These are phyloP conservation scores for Ephydatia muelleri DNA, from an alignment of 37 sponge, comb jelly and placozoan genomes.

Conservation along the genomic window DNA sequence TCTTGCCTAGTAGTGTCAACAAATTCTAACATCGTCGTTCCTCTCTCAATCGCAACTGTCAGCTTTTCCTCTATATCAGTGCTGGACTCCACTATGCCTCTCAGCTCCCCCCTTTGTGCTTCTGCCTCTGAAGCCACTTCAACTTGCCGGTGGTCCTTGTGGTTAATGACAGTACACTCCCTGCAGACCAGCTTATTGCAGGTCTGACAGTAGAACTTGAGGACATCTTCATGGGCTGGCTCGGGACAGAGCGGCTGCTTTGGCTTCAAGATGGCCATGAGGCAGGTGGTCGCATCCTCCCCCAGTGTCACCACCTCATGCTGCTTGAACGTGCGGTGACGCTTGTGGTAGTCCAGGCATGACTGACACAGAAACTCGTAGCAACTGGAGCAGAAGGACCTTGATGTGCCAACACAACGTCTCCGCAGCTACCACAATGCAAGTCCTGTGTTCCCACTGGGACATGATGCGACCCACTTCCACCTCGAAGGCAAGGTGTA, in stretches of 20 bases:
- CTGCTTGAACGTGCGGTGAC: not conserved
- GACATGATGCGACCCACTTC: not conserved
- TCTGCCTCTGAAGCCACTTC: not conserved
- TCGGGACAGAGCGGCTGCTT: not conserved
- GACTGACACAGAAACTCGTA: not conserved
- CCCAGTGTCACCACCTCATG: not conserved
- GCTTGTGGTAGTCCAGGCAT: not conserved
- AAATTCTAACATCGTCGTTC: not conserved
- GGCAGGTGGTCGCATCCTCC: not conserved
- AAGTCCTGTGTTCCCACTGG: not conserved
- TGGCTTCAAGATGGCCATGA: not conserved
- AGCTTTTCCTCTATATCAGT: not conserved
- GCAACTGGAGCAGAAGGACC: not conserved
- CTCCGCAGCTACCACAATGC: not conserved
- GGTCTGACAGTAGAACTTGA: slow-evolving; percentile 37
- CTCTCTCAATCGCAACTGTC: not conserved
- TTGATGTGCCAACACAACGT: not conserved
- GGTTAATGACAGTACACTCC: slow-evolving; percentile 12
- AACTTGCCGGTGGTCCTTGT: slow-evolving; percentile 5
- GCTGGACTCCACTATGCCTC: not conserved
- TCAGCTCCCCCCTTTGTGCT: not conserved
- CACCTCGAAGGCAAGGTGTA: not conserved
- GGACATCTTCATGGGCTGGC: not conserved
- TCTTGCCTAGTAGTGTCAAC: not conserved
- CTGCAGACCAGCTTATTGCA: slow-evolving; percentile 12